These are phyloP conservation scores for Gymnoscopelus braueri DNA, from an alignment of 2,797 vertebrate genomes.

Conservation along the genomic window DNA sequence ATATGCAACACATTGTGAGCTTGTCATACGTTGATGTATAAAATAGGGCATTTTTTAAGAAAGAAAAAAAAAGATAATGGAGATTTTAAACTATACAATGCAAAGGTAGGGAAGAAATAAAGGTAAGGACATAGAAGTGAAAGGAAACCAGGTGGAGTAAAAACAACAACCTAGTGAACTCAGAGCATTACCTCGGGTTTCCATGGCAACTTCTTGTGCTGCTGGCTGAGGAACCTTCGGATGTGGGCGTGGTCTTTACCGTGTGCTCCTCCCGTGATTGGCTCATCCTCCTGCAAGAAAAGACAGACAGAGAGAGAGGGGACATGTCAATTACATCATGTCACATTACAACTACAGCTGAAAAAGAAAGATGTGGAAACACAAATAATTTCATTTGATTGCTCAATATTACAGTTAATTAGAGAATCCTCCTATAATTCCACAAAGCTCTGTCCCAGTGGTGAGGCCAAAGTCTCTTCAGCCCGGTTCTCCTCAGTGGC, in stretches of 20 bases:
- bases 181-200: constrained; percentile 79
- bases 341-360: not conserved
- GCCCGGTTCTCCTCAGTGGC: too few relatives aligned
- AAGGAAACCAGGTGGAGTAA: not conserved
- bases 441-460: too few relatives aligned
- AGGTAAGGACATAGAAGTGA: not conserved
- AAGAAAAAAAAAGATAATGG: too few relatives aligned
- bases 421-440: too few relatives aligned
- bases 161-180: not conserved
- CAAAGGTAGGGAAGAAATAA: not conserved
- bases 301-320: constrained; percentile 31
- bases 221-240: constrained; percentile 78
- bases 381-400: not conserved
- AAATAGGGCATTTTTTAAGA: too few relatives aligned
- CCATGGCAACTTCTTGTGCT: constrained; percentile 80
- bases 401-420: too few relatives aligned
- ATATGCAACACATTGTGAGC: too few relatives aligned
- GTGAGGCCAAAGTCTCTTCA: too few relatives aligned
- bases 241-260: constrained; percentile 70
- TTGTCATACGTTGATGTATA: too few relatives aligned
- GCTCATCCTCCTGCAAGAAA: constrained; percentile 77
- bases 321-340: constrained; percentile 8
- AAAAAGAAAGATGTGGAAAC: not conserved
- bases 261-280: constrained; percentile 58
- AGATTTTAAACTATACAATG: too few relatives aligned